phyloP scores from a whole-genome alignment of 1,140 invertebrate genomes.

The Glossosoma conforme region DNA sequence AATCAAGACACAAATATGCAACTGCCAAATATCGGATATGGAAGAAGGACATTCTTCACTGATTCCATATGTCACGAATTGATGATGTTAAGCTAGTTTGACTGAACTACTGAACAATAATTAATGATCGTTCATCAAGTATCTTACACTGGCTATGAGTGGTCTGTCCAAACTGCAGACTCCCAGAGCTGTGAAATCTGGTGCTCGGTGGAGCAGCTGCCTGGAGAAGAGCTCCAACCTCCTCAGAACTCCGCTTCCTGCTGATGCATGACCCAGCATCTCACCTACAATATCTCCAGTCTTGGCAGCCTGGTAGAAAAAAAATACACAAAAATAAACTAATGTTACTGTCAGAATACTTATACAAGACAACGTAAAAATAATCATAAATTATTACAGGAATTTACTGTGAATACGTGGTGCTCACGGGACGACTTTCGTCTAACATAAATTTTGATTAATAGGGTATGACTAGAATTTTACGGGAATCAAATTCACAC shows the following conservation, averaged over 20 bases:
- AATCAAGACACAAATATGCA: no score
- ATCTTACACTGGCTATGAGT: constrained; percentile 58
- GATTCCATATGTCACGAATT: background rate
- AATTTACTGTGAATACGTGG: no score
- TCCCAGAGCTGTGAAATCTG: constrained; percentile 60
- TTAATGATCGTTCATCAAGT: background rate
- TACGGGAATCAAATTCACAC: no score
- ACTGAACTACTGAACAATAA: background rate
- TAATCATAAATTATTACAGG: no score
- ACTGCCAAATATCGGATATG: no score
- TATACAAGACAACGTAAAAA: no score
- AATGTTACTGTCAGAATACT: no score
- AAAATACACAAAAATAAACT: background rate
- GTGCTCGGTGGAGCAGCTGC: constrained; percentile 56
- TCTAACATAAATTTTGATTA: no score
- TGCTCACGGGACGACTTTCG: no score
- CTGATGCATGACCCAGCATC: constrained; percentile 39
- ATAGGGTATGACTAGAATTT: no score
- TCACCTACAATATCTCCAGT: constrained; percentile 42
- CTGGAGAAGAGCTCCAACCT: constrained; percentile 62
- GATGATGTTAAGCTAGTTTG: background rate
- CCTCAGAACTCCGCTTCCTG: constrained; percentile 36
- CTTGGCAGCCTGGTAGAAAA: constrained; percentile 33
- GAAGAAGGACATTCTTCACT: no score
- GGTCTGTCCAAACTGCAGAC: constrained; percentile 59